A percentile compares a stretch with the other conserved stretches of the same genome.
phyloP scores from a whole-genome alignment of 2,113 vertebrate genomes.

The rat (Rattus norvegicus) region DNA sequence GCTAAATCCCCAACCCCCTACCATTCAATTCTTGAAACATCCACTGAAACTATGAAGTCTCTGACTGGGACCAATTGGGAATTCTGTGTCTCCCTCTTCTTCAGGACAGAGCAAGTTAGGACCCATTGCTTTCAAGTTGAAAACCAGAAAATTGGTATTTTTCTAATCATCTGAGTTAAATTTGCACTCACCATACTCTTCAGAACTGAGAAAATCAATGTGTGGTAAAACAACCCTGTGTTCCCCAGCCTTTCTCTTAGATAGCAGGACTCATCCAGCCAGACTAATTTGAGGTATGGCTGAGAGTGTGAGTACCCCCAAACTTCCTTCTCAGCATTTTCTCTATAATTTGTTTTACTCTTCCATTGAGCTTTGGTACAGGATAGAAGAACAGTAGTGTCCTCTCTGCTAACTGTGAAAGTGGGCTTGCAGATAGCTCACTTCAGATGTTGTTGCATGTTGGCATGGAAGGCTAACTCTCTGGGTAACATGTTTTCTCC shows the following conservation, averaged over 20 bases:
- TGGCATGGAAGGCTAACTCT: not conserved
- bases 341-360: not conserved
- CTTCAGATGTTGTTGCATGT: not conserved
- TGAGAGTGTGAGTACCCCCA: too few relatives aligned
- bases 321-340: too few relatives aligned
- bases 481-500: not conserved
- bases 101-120: not conserved
- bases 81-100: not conserved
- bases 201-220: not conserved
- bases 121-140: not conserved
- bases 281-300: not conserved
- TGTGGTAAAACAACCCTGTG: fast-evolving
- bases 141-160: not conserved
- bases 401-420: too few relatives aligned
- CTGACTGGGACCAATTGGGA: too few relatives aligned
- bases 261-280: fast-evolving
- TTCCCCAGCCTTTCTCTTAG: not conserved
- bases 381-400: not conserved
- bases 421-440: not conserved
- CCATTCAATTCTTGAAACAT: too few relatives aligned
- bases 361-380: not conserved
- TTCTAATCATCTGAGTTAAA: not conserved
- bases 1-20: too few relatives aligned
- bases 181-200: too few relatives aligned
- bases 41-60: not conserved